Percentiles rank a stretch among this genome's conserved stretches.
Conservation (phyloP, 2,888 invertebrate species). For the Liopterus haemorrhoidalis region DNA sequence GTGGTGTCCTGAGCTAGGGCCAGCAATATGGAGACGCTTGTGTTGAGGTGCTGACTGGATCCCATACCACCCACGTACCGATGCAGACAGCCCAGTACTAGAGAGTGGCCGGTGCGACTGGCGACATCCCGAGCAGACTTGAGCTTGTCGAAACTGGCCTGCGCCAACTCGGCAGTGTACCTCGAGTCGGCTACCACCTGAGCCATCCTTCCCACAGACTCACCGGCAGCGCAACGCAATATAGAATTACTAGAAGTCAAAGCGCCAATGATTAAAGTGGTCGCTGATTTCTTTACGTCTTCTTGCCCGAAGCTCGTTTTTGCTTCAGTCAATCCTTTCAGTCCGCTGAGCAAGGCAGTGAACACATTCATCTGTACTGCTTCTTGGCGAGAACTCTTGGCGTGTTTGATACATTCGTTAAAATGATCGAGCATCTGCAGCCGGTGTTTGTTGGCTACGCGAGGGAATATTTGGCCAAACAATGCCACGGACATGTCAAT, state of each 20-base stretch:
- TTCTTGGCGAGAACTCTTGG: conserved; percentile 88
- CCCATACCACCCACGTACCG: conserved; percentile 94
- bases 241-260: conserved; percentile 69
- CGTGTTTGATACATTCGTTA: conserved; percentile 86
- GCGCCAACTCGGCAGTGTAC: conserved; percentile 84
- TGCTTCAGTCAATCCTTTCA: conserved; percentile 81
- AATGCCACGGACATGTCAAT: conserved; percentile 90
- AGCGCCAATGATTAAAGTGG: conserved; percentile 71
- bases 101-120: conserved; percentile 77
- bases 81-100: conserved; percentile 94
- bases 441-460: conserved; percentile 92
- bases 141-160: conserved; percentile 81
- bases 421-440: conserved; percentile 98
- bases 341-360: conserved; percentile 82
- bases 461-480: conserved; percentile 90
- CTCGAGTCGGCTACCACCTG: conserved; percentile 81
- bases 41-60: conserved; percentile 87
- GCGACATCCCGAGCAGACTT: conserved; percentile 83
- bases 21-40: conserved; percentile 88
- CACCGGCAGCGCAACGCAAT: conserved; percentile 90
- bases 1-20: conserved; percentile 91
- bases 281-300: conserved; percentile 79
- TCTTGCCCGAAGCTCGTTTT: conserved; percentile 84
- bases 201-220: conserved; percentile 88
- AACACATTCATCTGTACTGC: conserved; percentile 96